These are phyloP conservation scores for Agrochola circellaris DNA, from an alignment of 2,888 invertebrate species.

Conservation along the genomic window DNA sequence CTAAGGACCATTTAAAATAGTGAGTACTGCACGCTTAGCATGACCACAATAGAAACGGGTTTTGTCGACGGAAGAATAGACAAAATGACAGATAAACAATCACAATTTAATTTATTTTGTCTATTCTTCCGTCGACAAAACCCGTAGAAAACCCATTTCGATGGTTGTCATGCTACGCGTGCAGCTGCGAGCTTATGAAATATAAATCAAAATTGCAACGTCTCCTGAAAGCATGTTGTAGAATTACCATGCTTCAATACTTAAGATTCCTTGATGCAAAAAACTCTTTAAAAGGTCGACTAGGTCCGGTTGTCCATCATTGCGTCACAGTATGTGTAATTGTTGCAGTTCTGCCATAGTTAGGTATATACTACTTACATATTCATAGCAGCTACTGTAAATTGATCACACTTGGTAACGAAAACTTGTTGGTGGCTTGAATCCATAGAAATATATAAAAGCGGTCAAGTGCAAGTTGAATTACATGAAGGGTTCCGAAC, in stretches of 20 bases:
- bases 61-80: too few species aligned
- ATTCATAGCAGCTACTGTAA: background rate
- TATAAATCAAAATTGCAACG: background rate
- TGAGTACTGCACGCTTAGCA: too few species aligned
- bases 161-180: too few species aligned
- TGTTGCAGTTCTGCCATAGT: background rate
- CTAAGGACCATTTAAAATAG: too few species aligned
- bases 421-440: background rate
- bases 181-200: background rate
- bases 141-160: too few species aligned
- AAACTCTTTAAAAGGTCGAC: background rate
- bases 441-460: too few species aligned
- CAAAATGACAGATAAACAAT: too few species aligned
- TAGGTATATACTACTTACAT: background rate
- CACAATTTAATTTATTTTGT: too few species aligned
- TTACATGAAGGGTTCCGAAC: too few species aligned
- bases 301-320: conserved; percentile 3
- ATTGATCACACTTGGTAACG: background rate
- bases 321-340: conserved; percentile 5
- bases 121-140: too few species aligned
- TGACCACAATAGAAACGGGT: too few species aligned
- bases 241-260: background rate
- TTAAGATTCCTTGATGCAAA: background rate
- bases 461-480: too few species aligned
- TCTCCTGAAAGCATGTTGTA: background rate